Base-by-base conservation (phyloP, 2,888 invertebrate species). In the Mayetiola destructor region DNA sequence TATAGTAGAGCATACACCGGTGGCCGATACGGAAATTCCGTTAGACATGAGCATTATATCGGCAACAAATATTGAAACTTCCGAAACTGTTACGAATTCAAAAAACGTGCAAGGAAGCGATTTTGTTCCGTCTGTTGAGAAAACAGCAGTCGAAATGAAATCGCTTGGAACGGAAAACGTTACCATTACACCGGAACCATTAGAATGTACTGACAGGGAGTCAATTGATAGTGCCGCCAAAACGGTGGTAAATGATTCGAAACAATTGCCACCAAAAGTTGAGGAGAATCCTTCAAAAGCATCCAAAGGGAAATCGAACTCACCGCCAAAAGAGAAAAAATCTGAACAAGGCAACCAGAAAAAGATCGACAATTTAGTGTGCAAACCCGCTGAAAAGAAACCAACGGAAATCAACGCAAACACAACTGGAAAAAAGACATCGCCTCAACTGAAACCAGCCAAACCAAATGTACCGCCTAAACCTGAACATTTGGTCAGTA, bases 81-180 rank as follows among this genome's bases (percentile, higher is more conserved):
- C 58, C 4, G 16, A 37, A 32, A 37, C 30, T 29, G 27, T 10
- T 27, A 27, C 21, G 16, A 37, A 55, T 21, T 59, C 59, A 59
- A 59, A 59, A 59, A 59, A 59, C 59, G 58, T 55, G 58, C 36
- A 48, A 58, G 58, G 58, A 59, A 59, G 59, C 59, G 59, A 54
- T 59, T 59, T 58, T 59, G 59, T 56, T 57, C 58, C 8, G 58
- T 59, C 55, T 59, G 59, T 40, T 59, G 40, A 57, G 37, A 29
- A 57, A 53, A 14, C 32, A 32, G 32, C 39, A 37, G 53, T 39
- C 27, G 42, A 29, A 36, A 20, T 36, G 40, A 30, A 53, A 53
- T 54, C 58, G 55, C 58, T 55, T 16, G 54, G 16, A n/a, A 56
- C 59, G 1, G 59, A 57, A 32, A 55, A 57, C 36, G 56, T 36